Percentiles rank a stretch among this genome's conserved stretches.
phyloP scores from a whole-genome alignment of 2,888 invertebrate genomes.

The Melinopterus prodromus region DNA sequence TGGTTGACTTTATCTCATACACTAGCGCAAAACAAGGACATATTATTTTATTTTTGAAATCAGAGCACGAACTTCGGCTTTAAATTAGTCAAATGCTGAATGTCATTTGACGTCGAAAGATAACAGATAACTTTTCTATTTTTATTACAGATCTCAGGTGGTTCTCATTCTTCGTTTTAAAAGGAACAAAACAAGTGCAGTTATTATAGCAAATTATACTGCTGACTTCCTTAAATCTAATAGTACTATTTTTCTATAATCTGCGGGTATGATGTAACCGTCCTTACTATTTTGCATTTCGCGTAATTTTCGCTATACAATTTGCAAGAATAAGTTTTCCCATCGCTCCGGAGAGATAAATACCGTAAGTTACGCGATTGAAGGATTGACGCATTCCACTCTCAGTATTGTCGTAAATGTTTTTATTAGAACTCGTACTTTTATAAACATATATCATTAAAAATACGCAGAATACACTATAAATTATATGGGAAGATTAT shows the following conservation, averaged over 20 bases:
- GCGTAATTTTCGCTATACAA: not conserved
- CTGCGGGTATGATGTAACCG: not conserved
- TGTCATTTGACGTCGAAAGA: too few relatives aligned
- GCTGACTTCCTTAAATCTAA: not conserved
- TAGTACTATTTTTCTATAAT: not conserved
- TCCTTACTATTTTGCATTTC: not conserved
- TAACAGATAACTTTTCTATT: too few relatives aligned
- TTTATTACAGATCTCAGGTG: too few relatives aligned
- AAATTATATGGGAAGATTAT: not conserved
- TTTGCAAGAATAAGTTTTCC: not conserved
- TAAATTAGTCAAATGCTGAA: too few relatives aligned
- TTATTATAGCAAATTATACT: not conserved
- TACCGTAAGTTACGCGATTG: not conserved
- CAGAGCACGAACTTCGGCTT: too few relatives aligned
- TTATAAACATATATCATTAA: not conserved
- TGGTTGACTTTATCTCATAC: too few relatives aligned
- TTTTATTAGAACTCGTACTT: not conserved
- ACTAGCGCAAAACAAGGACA: too few relatives aligned
- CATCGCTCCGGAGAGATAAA: not conserved
- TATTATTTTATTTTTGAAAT: too few relatives aligned
- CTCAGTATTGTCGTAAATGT: not conserved
- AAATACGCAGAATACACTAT: not conserved
- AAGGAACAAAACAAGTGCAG: too few relatives aligned
- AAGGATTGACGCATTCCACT: not conserved
- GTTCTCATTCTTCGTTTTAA: too few relatives aligned